A percentile compares a stretch with the other conserved stretches of the same genome.
These are phyloP conservation scores for Tetrao urogallus DNA, from an alignment of 2,113 vertebrate genomes.

Conservation along the genomic window DNA sequence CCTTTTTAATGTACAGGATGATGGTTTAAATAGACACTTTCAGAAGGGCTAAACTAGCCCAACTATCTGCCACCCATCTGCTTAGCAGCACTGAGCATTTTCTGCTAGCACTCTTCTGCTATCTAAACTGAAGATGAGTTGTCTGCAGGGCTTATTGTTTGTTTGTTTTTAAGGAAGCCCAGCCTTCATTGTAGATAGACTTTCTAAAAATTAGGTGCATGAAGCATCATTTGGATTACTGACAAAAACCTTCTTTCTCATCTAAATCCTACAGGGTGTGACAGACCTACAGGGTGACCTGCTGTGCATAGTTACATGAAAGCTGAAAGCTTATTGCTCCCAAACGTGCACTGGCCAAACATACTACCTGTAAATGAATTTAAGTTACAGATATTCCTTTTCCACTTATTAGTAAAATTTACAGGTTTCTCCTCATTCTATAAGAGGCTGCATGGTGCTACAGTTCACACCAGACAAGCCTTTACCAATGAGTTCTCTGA, in stretches of 20 bases:
- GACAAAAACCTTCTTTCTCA: constrained; percentile 39
- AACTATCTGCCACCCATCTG: background rate
- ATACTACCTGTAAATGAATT: background rate
- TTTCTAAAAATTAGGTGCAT: background rate
- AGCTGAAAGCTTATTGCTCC: constrained; percentile 17
- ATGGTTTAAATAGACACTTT: background rate
- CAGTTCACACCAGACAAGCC: background rate
- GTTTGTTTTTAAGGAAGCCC: background rate
- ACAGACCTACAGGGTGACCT: background rate
- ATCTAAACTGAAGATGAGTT: constrained; percentile 14
- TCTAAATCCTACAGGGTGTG: constrained; percentile 19
- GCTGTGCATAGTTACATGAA: constrained; percentile 8
- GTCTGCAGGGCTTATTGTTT: too few species aligned
- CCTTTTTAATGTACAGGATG: too few species aligned
- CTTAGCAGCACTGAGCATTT: background rate
- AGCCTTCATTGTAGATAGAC: background rate
- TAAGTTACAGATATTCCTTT: background rate
- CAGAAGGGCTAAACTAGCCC: background rate
- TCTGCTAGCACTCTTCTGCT: background rate
- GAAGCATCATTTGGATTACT: constrained; percentile 28
- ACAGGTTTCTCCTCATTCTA: background rate
- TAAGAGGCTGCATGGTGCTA: background rate
- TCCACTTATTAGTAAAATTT: background rate
- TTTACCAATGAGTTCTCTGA: background rate
- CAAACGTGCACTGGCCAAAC: background rate